Base-by-base conservation (phyloP, 2,888 invertebrate genomes). In the Anarsia innoxiella region DNA sequence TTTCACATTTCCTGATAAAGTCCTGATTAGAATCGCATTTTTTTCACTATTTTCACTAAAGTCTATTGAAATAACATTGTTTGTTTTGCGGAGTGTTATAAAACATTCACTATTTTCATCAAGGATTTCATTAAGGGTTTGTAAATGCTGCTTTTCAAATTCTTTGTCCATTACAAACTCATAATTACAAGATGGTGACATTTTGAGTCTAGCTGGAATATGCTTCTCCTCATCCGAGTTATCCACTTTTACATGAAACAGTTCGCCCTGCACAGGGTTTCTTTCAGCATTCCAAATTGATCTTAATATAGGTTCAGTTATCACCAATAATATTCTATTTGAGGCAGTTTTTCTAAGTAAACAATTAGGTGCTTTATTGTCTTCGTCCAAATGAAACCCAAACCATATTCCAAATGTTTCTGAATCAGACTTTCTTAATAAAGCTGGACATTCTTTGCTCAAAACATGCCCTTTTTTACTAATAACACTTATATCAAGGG, bases 101-200 rank as follows among this genome's bases (percentile, higher is more conserved):
- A 46, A 50, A 40, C 58, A 58, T 27, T 59, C 40, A 8, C 41
- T 51, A 14, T 58, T 41, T 6, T 57, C 44, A 16, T 41, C 46
- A 12, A 70, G 39, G 15, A 48, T 39, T 15, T 56, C 39, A 12
- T 55, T 48, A 5, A 73, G 46, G 3, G 48, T 45, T 34, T 64
- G 35, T 25, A 43, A 61, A 28, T 56, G 67, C 13, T 27, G 44
- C 19, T 48, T 68, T 51, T 74, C 72, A 49, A 64, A 77, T 56
- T 82, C 80, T 46, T 73, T 77, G 37, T 80, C 73, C 27, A 77
- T 40, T 23, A 72, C 45, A 27, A 78, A 44, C 12, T 62, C 38
- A 41, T 56, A 77, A 48, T 72, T 73, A 1, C 53, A 44, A 3
- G 76, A 76, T 30, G 44, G 11, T n/a, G 70, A 71, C 6, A 34